Evolutionary conservation across 2,113 vertebrate genomes (phyloP), one percentile per base, ranked within the genome.

Genomic region (Acrocephalus arundinaceus): DNA sequence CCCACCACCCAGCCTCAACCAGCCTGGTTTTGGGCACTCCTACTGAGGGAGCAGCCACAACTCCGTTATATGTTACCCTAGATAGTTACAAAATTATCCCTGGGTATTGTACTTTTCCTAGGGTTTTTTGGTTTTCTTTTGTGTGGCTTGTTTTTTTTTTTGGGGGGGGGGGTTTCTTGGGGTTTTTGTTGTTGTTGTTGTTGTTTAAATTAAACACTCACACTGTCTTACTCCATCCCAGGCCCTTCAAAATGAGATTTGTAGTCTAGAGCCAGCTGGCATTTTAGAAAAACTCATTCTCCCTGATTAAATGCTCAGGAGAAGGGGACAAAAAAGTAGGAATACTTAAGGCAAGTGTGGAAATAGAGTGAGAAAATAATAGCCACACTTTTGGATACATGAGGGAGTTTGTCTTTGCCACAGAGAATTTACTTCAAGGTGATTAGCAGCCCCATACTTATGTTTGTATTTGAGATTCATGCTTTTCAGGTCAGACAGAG

Each of bases 261-360:
- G 14, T 33, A 46, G 13, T 79, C 48, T 27, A 65, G 6, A 57
- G 4, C 2, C 51, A 63, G 46, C 1, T 0, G 13, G 1, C 7
- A 51, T 55, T 78, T 85, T 37, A 85, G 23, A 54, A 81, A 33
- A 72, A 28, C 4, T 51, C 2, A 0, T 17, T 55, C 10, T 54
- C 4, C 3, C 4, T 0, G 0, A 24, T 5, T 7, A 78, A 85
- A 81, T 74, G 5, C 11, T 46, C 0, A 0, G 25, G 3, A 5
- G 5, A 15, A 4, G 3, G 1, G 0, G 3, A 13, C 22, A 14
- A 7, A 21, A 30, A 21, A 6, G 4, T 7, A 22, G 1, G 33
- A 43, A 3, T 14, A 20, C 58, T 57, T 57, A n/a, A 8, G 37
- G 27, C 15, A 63, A 51, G 4, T 15, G 54, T 68, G 16, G 9